Evolutionary conservation across 2,888 invertebrate genomes (phyloP), one percentile per base, ranked within the genome.

Genomic region (Aphrophora alni): DNA sequence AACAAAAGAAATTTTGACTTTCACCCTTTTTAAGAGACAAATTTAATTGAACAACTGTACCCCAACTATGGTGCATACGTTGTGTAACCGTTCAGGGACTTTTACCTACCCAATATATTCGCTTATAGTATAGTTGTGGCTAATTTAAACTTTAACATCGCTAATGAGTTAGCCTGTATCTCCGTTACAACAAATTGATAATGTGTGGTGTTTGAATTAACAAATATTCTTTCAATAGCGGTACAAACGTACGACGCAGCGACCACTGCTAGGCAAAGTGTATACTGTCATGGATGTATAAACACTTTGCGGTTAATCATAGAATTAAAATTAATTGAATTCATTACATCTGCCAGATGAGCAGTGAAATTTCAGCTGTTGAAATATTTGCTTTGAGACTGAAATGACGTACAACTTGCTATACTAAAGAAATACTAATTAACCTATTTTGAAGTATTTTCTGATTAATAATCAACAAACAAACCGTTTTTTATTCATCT

Each of bases 361-460:
- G 59, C 4, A 21, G n/a, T 59, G 59, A 59, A 59, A 21, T 21
- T 59, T 59, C 59, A 59, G 59, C 59, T 59, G 59, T 59, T 59
- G 59, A 21, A 59, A 59, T 59, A 59, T 59, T 59, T 59, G 59
- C 59, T 2, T 21, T 59, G 59, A 2, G n/a, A 3, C 21, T 21
- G 59, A 3, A 5, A 21, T 59, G 59, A 59, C 59, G 59, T 33
- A 33, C 8, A 8, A 3, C 33, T 33, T 33, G n/a, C n/a, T n/a
- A n/a, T 59, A 59, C n/a, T 59, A 59, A 59, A 59, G 59, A 59
- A 59, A 59, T 59, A 59, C 21, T 59, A 59, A 59, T 59, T 59
- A 59, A 21, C 59, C 21, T 59, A 21, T 33, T 33, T 33, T 33
- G 33, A 33, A 5, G 33, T 3, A 8, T 33, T n/a, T 33, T 33